Percentiles rank a stretch among this genome's conserved stretches.
Conservation (phyloP, 2,113 vertebrate species). For the Numenius arquata region DNA sequence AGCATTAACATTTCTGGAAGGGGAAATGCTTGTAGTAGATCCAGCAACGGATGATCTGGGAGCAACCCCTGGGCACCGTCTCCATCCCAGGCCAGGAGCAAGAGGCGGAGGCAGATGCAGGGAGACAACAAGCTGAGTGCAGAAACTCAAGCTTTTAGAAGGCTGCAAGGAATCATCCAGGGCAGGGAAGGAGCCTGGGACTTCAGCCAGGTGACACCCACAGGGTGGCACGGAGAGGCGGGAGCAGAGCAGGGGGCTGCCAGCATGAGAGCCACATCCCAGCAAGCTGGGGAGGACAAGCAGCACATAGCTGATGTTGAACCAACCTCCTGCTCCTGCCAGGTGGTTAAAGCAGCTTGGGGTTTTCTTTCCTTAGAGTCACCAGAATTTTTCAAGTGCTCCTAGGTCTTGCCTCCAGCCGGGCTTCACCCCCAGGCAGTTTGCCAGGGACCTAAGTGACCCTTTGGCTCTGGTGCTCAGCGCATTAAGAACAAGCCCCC, state of each 20-base stretch:
- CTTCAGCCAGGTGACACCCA: not conserved
- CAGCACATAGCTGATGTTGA: not conserved
- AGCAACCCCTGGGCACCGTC: not conserved
- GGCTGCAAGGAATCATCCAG: not conserved
- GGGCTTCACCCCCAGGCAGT: not conserved
- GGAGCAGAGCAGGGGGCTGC: not conserved
- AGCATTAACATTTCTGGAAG: not conserved
- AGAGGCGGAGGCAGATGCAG: not conserved
- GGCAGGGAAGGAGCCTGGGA: not conserved
- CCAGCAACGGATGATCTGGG: not conserved
- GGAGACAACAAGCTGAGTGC: fast-evolving
- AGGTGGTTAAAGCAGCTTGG: not conserved
- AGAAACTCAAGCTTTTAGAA: not conserved
- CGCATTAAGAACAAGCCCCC: fast-evolving
- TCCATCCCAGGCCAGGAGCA: not conserved
- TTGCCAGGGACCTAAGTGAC: not conserved
- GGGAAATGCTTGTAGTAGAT: not conserved
- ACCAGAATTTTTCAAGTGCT: not conserved
- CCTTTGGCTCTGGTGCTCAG: not conserved
- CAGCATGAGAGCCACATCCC: fast-evolving
- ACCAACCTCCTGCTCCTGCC: not conserved
- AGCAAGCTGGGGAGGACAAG: not conserved
- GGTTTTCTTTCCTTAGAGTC: not conserved
- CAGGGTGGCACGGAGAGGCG: not conserved
- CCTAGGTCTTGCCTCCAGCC: not conserved